These are phyloP conservation scores for Oreohelix idahoensis DNA, from an alignment of 1,140 invertebrate genomes.

Conservation along the genomic window DNA sequence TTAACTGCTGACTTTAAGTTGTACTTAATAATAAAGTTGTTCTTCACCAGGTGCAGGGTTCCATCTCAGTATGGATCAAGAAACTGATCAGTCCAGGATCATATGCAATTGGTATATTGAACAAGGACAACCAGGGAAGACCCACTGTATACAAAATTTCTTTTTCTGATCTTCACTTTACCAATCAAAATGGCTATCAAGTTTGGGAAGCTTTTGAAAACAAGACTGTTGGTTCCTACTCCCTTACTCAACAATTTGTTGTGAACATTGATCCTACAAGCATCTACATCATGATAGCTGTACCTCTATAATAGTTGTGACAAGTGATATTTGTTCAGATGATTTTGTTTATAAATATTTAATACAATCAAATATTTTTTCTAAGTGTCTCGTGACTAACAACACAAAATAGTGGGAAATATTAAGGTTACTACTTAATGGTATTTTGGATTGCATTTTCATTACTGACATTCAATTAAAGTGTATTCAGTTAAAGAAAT, in stretches of 20 bases:
- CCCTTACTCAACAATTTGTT: constrained; percentile 89
- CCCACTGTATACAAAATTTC: constrained; percentile 61
- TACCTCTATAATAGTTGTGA: neutral
- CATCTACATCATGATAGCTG: constrained; percentile 51
- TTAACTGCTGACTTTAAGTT: no score
- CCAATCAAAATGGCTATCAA: constrained; percentile 84
- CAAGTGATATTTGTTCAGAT: no score
- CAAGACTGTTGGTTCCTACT: constrained; percentile 79
- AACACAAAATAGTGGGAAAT: no score
- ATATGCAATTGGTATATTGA: constrained; percentile 58
- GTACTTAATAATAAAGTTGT: no score
- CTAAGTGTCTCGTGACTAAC: no score
- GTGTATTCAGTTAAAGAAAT: no score
- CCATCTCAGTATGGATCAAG: constrained; percentile 57
- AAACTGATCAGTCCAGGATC: constrained; percentile 52
- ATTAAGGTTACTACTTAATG: no score
- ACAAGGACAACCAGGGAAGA: constrained; percentile 50
- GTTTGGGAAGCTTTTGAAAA: constrained; percentile 79
- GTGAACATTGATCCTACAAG: constrained; percentile 95
- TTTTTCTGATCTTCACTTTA: constrained; percentile 85
- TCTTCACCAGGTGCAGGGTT: constrained; percentile 37
- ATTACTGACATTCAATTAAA: no score
- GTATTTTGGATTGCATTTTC: no score
- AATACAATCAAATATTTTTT: no score
- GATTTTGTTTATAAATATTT: no score